Base-by-base conservation (phyloP, 1,140 invertebrate species). In the Glomeris maerens region DNA sequence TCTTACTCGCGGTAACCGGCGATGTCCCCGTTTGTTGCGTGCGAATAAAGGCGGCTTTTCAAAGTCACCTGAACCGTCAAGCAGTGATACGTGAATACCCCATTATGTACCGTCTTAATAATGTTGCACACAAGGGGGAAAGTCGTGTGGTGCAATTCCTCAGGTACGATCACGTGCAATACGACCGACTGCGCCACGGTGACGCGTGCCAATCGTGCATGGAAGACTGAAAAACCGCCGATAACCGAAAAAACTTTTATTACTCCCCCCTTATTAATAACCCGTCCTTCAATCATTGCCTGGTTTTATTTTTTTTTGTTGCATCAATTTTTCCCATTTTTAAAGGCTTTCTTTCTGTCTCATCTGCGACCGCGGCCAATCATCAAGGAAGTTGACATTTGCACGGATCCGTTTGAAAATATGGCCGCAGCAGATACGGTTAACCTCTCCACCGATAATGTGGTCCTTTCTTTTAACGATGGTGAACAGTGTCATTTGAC, bases 101-200 rank as follows among this genome's bases (percentile, higher is more conserved):
- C n/a, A 25, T 50, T 40, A 50, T 50, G 48, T 50, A 50, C 27
- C 39, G 48, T 14, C 40, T 5, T 7, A 40, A 50, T 41, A 40
- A 50, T 27, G 5, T 45, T 4, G 48, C 29, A 7, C 23, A 25
- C 4, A 50, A 50, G 5, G 26, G 23, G 3, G 48, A 50, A 22
- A 50, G 22, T 25, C 31, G 44, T 26, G 38, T 50, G 3, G 25
- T 50, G 3, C 36, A 50, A 40, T 50, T 50, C 23, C 23, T 50
- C 3, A 28, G 48, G 10, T 50, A 50, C 26, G 48, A 50, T 44
- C 48, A 50, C 38, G 48, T 50, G 3, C 36, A 50, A 23, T 50
- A 50, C 31, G 22, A 50, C 17, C 40, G 27, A 22, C 22, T 50
- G 17, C n/a, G n/a, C n/a, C 40, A 50, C 40, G 48, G 48, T 23